These are phyloP conservation scores for Piprites chloris DNA, from an alignment of 2,113 vertebrate species.

Conservation along the genomic window DNA sequence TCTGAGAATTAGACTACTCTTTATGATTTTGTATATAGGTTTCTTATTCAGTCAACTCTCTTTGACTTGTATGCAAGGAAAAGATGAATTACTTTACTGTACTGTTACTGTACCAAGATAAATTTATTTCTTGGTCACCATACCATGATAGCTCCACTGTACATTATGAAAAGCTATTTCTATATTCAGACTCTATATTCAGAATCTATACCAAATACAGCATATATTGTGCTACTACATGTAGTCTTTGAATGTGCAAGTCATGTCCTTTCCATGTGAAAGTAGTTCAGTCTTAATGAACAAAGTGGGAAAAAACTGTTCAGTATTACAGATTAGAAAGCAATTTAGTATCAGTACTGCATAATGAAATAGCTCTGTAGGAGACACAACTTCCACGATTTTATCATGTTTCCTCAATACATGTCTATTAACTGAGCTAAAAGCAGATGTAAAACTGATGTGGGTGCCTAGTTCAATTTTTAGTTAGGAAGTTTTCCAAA, in stretches of 20 bases:
- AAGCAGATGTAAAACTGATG: neutral
- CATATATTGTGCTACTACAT: neutral
- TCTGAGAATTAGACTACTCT: neutral
- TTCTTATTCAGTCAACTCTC: neutral
- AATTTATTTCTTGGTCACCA: neutral
- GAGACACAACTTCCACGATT: neutral
- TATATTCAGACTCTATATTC: neutral
- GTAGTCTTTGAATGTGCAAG: neutral
- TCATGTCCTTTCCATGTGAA: neutral
- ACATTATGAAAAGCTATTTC: neutral
- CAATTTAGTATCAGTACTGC: neutral
- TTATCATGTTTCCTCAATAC: neutral
- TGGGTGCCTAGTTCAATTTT: slow-evolving; percentile 1
- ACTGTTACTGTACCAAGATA: neutral
- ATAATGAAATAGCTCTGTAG: neutral
- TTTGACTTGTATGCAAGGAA: neutral
- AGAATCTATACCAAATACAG: neutral
- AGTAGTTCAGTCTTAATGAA: neutral
- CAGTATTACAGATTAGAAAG: neutral
- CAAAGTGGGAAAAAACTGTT: neutral
- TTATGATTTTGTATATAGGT: neutral
- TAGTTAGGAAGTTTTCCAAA: neutral
- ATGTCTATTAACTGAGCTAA: slow-evolving; percentile 2
- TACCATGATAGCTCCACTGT: neutral
- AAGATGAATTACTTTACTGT: too few relatives aligned